Conservation (phyloP, 2,888 invertebrate genomes). For the Lithodes maja region DNA sequence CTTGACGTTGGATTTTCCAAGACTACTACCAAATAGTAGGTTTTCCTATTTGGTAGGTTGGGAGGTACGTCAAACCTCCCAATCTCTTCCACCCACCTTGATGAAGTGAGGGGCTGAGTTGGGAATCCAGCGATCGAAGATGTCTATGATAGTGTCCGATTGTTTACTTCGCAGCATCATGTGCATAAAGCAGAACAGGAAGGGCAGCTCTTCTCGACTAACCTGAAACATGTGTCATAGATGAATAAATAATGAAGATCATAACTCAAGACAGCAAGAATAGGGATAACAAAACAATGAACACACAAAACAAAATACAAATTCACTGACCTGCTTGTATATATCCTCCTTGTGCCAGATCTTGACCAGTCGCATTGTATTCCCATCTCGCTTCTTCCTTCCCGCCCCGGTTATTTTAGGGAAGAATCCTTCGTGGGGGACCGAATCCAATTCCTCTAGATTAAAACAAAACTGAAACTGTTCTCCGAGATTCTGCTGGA, state of each 20-base stretch:
- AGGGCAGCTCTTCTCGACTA: constrained; percentile 8
- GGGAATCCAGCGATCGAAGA: constrained; percentile 52
- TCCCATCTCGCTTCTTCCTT: neutral
- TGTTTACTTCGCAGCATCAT: constrained; percentile 19
- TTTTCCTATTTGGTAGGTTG: no score
- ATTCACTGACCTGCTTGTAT: constrained; percentile 16
- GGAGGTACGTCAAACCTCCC: no score
- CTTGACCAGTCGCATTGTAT: constrained; percentile 24
- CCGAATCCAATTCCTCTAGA: constrained; percentile 22
- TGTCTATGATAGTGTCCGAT: constrained; percentile 29
- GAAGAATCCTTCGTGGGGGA: constrained; percentile 11
- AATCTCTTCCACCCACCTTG: constrained; percentile 24
- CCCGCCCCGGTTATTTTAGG: neutral
- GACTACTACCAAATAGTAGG: no score
- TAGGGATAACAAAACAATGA: neutral
- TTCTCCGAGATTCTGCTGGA: neutral
- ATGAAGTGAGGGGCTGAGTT: constrained; percentile 40
- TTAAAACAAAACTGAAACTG: constrained; percentile 28
- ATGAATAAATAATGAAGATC: neutral
- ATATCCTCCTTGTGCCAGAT: constrained; percentile 26
- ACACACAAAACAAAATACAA: no score
- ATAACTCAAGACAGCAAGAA: no score
- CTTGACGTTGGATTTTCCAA: no score
- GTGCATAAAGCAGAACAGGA: constrained; percentile 45
- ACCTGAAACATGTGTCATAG: constrained; percentile 1